Base-by-base conservation (phyloP, 2,888 invertebrate species). In the Icerya purchasi region DNA sequence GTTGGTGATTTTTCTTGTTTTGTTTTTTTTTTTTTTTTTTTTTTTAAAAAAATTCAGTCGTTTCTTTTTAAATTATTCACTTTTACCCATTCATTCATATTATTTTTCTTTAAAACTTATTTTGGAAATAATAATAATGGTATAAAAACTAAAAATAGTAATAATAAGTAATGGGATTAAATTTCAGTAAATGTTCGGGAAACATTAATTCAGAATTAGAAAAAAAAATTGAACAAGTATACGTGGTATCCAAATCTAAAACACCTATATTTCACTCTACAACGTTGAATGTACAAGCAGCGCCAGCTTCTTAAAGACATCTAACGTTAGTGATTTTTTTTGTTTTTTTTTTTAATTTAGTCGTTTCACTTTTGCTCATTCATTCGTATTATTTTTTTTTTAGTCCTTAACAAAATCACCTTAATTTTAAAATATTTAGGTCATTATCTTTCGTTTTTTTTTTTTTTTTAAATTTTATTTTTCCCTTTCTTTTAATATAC, bases 11-110 rank as follows among this genome's bases (percentile, higher is more conserved):
- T 56, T 49, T 56, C 22, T 22, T 56, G 19, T 49, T 3, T 49
- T 49, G 56, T 49, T 49, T 56, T 49, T 24, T 54, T 56, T 56
- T 56, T n/a, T 56, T 24, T 19, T 56, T 18, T 49, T 49, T 49
- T 49, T 49, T 49, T 8, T 49, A 49, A 49, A 49, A 8, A 8
- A 49, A 8, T 49, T 49, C 49, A 14, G 49, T 14, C 10, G 49
- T 49, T 49, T 49, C 14, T 49, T 49, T 14, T 49, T 49, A 14
- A 14, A 14, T 49, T 8, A 14, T 14, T 14, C 8, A 14, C 49
- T 49, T 14, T 8, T 49, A 49, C 49, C 8, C 50, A 50, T 36
- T 36, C 56, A 49, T 56, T 49, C 49, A 36, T 50, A 50, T 56
- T 25, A 56, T 36, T 56, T 25, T 56, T n/a, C 50, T 49, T 49